Conservation (phyloP, 2,797 vertebrate genomes). For the Oryzias dopingdopingensis region DNA sequence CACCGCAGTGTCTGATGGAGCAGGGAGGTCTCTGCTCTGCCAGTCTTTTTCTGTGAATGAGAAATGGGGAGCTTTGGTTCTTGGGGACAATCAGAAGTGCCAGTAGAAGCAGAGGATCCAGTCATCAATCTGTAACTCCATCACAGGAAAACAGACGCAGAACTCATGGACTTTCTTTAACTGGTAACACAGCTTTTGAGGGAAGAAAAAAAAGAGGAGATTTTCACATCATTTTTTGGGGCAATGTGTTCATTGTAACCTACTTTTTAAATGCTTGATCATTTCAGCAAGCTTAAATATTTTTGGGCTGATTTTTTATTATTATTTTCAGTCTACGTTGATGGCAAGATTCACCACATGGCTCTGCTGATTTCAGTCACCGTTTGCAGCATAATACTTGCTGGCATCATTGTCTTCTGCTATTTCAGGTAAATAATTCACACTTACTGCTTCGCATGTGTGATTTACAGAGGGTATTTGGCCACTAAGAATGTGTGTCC, state of each 20-base stretch:
- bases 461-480: not conserved
- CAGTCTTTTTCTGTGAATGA: constrained; percentile 28
- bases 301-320: not conserved
- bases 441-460: not conserved
- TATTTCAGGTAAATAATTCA: constrained; percentile 87
- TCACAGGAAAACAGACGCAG: constrained; percentile 63
- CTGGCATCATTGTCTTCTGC: constrained; percentile 87
- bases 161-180: constrained; percentile 64
- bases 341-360: constrained; percentile 88
- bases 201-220: constrained; percentile 26
- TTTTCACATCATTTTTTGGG: too few relatives aligned
- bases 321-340: constrained; percentile 79
- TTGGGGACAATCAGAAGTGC: constrained; percentile 58
- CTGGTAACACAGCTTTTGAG: constrained; percentile 39
- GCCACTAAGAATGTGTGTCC: not conserved
- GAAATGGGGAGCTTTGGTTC: constrained; percentile 70
- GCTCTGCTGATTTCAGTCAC: constrained; percentile 89
- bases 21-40: constrained; percentile 21
- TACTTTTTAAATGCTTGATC: too few relatives aligned
- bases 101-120: constrained; percentile 58
- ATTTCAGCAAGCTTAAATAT: not conserved
- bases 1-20: constrained; percentile 21
- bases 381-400: constrained; percentile 88
- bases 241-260: too few relatives aligned
- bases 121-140: constrained; percentile 79